Evolutionary conservation across 2,797 vertebrate species (phyloP).

Genomic region (Spea hammondii): DNA sequence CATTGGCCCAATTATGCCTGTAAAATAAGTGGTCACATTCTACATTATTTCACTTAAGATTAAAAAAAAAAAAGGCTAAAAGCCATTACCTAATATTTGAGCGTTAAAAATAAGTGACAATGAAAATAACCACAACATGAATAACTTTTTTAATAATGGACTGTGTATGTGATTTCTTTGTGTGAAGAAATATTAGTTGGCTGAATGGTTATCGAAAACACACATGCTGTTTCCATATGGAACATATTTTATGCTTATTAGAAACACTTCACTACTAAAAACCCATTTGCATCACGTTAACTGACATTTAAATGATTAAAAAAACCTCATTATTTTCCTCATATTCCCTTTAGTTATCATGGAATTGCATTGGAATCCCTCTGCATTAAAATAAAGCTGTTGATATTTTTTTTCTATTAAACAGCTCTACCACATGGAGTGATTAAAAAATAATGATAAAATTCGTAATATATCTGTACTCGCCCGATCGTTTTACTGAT

Average conservation of each 20-base stretch:
- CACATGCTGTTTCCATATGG: slow-evolving; percentile 33
- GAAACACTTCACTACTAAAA: not conserved
- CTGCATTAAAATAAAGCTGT: slow-evolving; percentile 21
- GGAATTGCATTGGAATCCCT: not conserved
- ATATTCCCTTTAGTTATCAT: slow-evolving; percentile 14
- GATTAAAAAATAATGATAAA: slow-evolving; percentile 30
- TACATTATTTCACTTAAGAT: too few species aligned
- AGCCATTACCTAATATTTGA: not conserved
- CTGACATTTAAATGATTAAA: slow-evolving; percentile 26
- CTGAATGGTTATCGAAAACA: not conserved
- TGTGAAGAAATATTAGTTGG: not conserved
- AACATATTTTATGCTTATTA: not conserved
- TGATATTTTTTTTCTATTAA: not conserved
- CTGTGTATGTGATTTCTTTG: not conserved
- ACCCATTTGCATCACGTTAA: slow-evolving; percentile 2
- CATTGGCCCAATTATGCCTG: too few species aligned
- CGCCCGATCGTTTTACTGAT: slow-evolving; percentile 18
- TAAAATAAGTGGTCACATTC: too few species aligned
- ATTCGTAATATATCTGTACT: slow-evolving; percentile 11
- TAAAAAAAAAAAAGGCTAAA: too few species aligned
- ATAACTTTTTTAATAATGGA: slow-evolving; percentile 7
- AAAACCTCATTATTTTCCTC: slow-evolving; percentile 4
- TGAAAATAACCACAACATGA: not conserved
- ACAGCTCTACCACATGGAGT: not conserved
- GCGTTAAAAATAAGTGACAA: not conserved